These are phyloP conservation scores for Patella caerulea DNA, from an alignment of 2,888 invertebrate species.

Conservation along the genomic window DNA sequence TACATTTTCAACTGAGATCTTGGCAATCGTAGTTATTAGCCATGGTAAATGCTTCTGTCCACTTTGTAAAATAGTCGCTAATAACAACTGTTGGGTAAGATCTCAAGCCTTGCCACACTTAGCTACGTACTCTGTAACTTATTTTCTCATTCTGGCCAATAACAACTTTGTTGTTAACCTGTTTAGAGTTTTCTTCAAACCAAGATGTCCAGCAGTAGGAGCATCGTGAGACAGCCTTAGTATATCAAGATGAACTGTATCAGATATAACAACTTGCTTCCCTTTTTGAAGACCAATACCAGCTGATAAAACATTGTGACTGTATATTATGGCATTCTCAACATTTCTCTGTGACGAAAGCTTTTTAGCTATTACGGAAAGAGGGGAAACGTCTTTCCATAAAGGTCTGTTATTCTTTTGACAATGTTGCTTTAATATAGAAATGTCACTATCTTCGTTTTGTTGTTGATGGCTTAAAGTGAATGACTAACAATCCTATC, in stretches of 20 bases:
- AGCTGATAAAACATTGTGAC: too few relatives aligned
- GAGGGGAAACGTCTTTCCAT: not conserved
- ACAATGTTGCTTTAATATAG: not conserved
- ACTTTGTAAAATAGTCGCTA: slow-evolving; percentile 31
- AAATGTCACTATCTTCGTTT: not conserved
- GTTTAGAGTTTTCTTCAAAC: not conserved
- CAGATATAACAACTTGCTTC: too few relatives aligned
- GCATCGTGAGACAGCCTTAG: not conserved
- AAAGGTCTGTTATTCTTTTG: not conserved
- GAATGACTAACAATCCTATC: not conserved
- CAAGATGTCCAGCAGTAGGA: not conserved
- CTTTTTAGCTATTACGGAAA: not conserved
- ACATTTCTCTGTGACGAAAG: not conserved
- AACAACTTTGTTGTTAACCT: not conserved
- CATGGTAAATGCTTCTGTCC: slow-evolving; percentile 21
- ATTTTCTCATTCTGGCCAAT: not conserved
- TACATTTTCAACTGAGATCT: not conserved
- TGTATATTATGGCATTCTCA: too few relatives aligned
- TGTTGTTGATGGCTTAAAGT: not conserved
- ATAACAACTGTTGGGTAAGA: slow-evolving; percentile 15
- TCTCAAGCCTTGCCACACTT: not conserved
- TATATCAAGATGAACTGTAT: not conserved
- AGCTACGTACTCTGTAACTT: not conserved
- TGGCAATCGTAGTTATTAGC: not conserved
- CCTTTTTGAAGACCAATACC: too few relatives aligned